These are phyloP conservation scores for Rhynchopsitta pachyrhyncha DNA, from an alignment of 2,113 vertebrate genomes.

Conservation along the genomic window DNA sequence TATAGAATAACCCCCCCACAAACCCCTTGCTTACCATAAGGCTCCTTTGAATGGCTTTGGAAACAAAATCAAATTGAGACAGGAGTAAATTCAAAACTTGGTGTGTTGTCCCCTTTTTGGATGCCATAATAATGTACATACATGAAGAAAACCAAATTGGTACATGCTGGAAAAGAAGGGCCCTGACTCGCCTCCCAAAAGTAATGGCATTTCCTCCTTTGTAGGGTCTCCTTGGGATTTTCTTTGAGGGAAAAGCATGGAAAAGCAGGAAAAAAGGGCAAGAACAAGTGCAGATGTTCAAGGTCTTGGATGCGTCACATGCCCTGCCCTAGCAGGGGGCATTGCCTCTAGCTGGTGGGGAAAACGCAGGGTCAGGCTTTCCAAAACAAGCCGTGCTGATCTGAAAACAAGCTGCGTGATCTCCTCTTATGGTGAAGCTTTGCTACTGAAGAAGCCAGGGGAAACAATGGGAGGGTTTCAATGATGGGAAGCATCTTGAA, in stretches of 20 bases:
- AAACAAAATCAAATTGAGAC: not conserved
- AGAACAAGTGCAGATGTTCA: not conserved
- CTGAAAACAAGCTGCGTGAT: not conserved
- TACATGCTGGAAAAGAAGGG: not conserved
- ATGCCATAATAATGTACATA: not conserved
- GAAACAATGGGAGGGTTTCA: not conserved
- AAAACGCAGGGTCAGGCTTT: constrained; percentile 20
- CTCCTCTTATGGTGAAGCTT: not conserved
- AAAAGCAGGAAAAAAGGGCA: not conserved
- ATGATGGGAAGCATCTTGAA: not conserved
- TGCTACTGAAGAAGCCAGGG: not conserved
- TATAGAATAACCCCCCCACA: not conserved
- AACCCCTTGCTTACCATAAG: not conserved
- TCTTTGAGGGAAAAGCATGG: not conserved
- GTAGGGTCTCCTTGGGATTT: not conserved
- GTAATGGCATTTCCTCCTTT: not conserved
- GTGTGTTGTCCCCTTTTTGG: not conserved
- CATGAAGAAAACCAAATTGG: not conserved
- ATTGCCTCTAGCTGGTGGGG: not conserved
- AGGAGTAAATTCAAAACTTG: not conserved
- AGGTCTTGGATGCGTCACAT: not conserved
- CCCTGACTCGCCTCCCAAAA: rapidly evolving
- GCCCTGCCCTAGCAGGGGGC: constrained; percentile 1
- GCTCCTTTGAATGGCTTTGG: not conserved
- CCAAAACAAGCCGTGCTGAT: constrained; percentile 21